A percentile compares a stretch with the other conserved stretches of the same genome.
Evolutionary conservation across 2,797 vertebrate genomes (phyloP).

Genomic region (Pangasius djambal): DNA sequence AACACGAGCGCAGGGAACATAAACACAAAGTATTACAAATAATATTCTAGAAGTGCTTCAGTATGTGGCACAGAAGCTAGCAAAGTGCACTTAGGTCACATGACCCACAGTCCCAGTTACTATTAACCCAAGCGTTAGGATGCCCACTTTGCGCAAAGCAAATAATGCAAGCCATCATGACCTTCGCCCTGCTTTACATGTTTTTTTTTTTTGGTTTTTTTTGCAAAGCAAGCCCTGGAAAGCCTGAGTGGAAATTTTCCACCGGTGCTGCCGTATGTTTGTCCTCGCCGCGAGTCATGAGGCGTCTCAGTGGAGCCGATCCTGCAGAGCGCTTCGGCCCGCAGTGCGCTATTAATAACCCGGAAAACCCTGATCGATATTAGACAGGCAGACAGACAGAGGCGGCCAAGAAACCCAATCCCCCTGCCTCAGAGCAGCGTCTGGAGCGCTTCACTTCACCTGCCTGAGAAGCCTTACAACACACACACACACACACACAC

Average conservation of each 20-base stretch:
- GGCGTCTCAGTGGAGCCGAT: slow-evolving; percentile 18
- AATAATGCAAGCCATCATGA: background rate
- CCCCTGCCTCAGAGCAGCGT: slow-evolving; percentile 32
- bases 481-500: slow-evolving; percentile 35
- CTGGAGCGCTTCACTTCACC: slow-evolving; percentile 39
- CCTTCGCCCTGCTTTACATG: background rate
- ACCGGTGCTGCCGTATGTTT: background rate
- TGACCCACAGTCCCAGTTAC: background rate
- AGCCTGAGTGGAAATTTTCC: slow-evolving; percentile 5
- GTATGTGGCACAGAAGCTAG: background rate
- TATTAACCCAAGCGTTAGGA: background rate
- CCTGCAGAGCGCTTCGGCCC: slow-evolving; percentile 28
- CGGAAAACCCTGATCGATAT: slow-evolving; percentile 67
- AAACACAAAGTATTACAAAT: background rate
- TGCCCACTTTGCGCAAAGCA: background rate
- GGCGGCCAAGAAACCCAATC: slow-evolving; percentile 61
- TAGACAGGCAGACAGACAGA: slow-evolving; percentile 57
- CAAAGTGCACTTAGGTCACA: background rate
- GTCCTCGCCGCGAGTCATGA: background rate
- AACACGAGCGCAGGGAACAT: background rate
- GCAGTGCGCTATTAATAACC: slow-evolving; percentile 64
- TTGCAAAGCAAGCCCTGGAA: background rate
- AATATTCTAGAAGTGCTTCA: too few species aligned
- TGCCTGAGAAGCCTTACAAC: background rate
- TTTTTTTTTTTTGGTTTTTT: background rate